Evolutionary conservation across 2,888 invertebrate species (phyloP), one percentile per base, ranked within the genome.

Genomic region (Autographa gamma): DNA sequence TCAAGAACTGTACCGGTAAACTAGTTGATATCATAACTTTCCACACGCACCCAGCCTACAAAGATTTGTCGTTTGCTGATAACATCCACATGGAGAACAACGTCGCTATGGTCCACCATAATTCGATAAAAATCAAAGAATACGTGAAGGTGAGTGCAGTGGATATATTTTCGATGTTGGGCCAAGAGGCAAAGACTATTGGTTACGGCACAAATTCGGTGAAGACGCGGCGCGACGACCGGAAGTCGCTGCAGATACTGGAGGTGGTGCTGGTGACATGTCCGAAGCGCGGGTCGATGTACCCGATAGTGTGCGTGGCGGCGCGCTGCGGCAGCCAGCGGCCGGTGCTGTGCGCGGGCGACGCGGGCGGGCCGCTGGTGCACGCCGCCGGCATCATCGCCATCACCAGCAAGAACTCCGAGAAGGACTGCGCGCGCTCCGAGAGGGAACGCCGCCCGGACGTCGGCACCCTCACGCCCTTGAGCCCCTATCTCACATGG

Each of bases 401-500:
- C 11, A 19, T 68, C 25, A 48, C 48, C 18, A 41, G 68, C 62
- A 58, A 19, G 25, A 58, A 59, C 43, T 1, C n/a, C n/a, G 16
- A 58, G 9, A 43, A 14, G 7, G 58, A 64, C 58, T 64, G 64
- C 58, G 6, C 14, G 14, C n/a, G 8, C n/a, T 4, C n/a, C 16
- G 11, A 38, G 16, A 6, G n/a, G 2, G n/a, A 7, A 2, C 13
- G 41, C 31, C 9, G 56, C 7, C 25, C 41, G 7, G 41, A 41
- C 1, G 56, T 25, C 25, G 32, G 32, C 3, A 32, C 8, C 5
- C 13, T 63, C 11, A 34, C 58, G 8, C 68, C 68, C 5, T 13
- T 68, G 16, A 68, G 68, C 38, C 68, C 68, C 13, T 68, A 68
- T 56, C 62, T 68, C 13, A 68, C 63, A 19, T 68, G 68, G 68